Percentiles rank a stretch among this genome's conserved stretches.
Conservation (phyloP, 2,888 invertebrate genomes). For the Nasonia oneida region DNA sequence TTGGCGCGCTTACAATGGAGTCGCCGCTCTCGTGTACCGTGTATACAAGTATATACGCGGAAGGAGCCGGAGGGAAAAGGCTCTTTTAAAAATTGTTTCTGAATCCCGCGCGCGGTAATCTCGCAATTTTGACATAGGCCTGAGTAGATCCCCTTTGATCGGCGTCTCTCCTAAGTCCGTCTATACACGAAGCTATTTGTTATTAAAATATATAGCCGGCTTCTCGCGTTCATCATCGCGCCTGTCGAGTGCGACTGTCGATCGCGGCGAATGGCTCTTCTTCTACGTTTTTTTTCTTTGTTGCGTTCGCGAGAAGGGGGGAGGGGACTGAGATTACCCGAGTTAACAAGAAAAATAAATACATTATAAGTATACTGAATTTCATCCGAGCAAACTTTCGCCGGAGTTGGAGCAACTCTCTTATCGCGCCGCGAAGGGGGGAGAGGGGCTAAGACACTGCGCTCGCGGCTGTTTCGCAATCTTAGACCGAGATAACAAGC, state of each 20-base stretch:
- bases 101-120: constrained; percentile 32
- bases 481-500: constrained; percentile 23
- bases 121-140: constrained; percentile 50
- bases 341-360: constrained; percentile 37
- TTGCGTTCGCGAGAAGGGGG: not conserved
- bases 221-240: not conserved
- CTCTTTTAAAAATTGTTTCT: constrained; percentile 48
- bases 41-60: not conserved
- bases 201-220: constrained; percentile 37
- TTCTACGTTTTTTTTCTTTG: not conserved
- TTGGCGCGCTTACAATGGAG: not conserved
- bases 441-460: constrained; percentile 10
- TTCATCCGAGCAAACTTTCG: constrained; percentile 41
- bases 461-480: constrained; percentile 51
- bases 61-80: not conserved
- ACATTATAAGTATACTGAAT: constrained; percentile 33
- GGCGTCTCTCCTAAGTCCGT: constrained; percentile 13
- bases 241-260: not conserved
- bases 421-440: constrained; percentile 20
- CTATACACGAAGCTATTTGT: constrained; percentile 26
- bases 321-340: not conserved
- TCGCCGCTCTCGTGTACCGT: not conserved
- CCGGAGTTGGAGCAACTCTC: constrained; percentile 19
- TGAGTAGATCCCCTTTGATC: constrained; percentile 51
- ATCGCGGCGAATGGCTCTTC: not conserved